Base-by-base conservation (phyloP, 2,888 invertebrate genomes). In the Cheilosia scutellata region DNA sequence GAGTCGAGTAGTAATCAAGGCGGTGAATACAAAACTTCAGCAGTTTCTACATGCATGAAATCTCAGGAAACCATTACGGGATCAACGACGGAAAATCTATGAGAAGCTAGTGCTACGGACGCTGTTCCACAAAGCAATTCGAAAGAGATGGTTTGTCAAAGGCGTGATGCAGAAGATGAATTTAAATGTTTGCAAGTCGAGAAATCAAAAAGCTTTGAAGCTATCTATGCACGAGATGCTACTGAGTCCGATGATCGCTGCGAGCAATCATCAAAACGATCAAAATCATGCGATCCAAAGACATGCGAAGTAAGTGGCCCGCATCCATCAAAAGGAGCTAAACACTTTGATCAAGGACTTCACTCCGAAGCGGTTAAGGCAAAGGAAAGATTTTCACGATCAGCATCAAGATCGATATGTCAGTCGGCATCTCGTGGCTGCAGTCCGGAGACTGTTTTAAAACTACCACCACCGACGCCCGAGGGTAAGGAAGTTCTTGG, bases 331-430 rank as follows among this genome's bases (percentile, higher is more conserved):
- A 13, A 5, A 6, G 33, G 29, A 20, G 1, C 40, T 31, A 16
- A n/a, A 6, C 47, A 27, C 13, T 62, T 63, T 20, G 31, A 71
- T 27, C 47, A 49, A 40, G 62, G 62, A 9, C 27, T 77, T 40
- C 33, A 70, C 11, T 60, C 60, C n/a, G 77, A 77, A 53, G 71
- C 55, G 9, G 27, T 40, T 11, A 55, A 49, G 49, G 71, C 78
- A 20, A 63, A 25, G 3, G 31, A 71, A 11, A 33, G 75, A 29
- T 75, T 74, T 33, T 42, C 33, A 0, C 4, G 27, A 2, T 37
- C 20, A 5, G 11, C 31, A 31, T 20, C 40, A 7, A 13, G 13
- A 51, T 29, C 51, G 4, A 25, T 4, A 25, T n/a, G 4, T 20
- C 25, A 49, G 33, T 2, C 53, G 37, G 33, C 4, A 29, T 2